Evolutionary conservation across 2,888 invertebrate species (phyloP).

Genomic region (Trachelus iudaicus): DNA sequence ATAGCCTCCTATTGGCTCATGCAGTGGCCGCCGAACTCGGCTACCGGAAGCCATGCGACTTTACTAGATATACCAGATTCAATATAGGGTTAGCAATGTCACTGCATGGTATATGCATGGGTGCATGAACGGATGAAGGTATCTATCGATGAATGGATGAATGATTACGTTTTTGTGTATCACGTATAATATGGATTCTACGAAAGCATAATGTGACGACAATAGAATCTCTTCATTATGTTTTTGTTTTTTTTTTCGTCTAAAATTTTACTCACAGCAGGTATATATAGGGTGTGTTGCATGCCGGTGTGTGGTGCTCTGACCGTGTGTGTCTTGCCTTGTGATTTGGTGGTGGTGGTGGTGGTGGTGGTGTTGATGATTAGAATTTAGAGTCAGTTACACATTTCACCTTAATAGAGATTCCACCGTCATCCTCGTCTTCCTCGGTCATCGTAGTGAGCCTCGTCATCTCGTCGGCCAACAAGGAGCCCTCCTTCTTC

Average conservation of each 20-base stretch:
- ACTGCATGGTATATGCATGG: background rate
- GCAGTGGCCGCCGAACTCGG: background rate
- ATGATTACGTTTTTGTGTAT: background rate
- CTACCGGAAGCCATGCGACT: background rate
- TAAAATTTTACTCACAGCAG: constrained; percentile 17
- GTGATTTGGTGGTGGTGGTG: constrained; percentile 37
- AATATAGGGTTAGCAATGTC: background rate
- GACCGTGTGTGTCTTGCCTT: constrained; percentile 49
- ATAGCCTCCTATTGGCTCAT: background rate
- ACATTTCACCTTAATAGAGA: constrained; percentile 72
- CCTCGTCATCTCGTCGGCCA: constrained; percentile 71
- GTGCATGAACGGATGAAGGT: background rate
- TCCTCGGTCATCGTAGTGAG: constrained; percentile 90
- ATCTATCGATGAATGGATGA: background rate
- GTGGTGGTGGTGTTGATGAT: constrained; percentile 42
- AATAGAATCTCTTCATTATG: background rate
- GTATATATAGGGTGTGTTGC: constrained; percentile 47
- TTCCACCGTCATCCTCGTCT: constrained; percentile 75
- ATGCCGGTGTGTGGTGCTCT: constrained; percentile 59
- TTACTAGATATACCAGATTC: background rate
- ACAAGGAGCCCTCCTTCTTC: constrained; percentile 73
- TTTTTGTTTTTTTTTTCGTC: no score
- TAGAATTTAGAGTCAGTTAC: constrained; percentile 58
- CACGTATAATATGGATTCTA: background rate
- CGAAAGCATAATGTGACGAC: background rate